These are phyloP conservation scores for Temnothorax ravouxi DNA, from an alignment of 2,888 invertebrate species.

Conservation along the genomic window DNA sequence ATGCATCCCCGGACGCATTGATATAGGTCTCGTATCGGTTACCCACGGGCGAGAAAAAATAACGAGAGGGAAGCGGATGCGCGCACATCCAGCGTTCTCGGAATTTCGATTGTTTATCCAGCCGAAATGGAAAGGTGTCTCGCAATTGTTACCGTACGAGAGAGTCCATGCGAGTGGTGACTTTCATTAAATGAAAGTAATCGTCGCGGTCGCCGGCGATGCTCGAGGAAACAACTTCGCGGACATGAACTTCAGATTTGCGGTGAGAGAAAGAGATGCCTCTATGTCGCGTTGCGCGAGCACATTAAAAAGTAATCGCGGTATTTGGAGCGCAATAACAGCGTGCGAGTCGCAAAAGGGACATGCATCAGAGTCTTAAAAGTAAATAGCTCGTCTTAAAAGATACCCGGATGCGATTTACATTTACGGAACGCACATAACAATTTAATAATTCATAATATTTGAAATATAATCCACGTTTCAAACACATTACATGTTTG, in stretches of 20 bases:
- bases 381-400: background rate
- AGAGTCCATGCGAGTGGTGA: slow-evolving; percentile 43
- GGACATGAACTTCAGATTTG: slow-evolving; percentile 41
- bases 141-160: slow-evolving; percentile 41
- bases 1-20: slow-evolving; percentile 60
- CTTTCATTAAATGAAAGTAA: slow-evolving; percentile 45
- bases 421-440: background rate
- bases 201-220: background rate
- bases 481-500: background rate
- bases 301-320: slow-evolving; percentile 19
- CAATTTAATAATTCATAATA: background rate
- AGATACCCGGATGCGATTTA: background rate
- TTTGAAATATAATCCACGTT: background rate
- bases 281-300: background rate
- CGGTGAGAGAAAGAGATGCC: slow-evolving; percentile 8
- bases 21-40: slow-evolving; percentile 58
- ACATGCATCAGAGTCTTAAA: background rate
- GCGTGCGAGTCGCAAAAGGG: background rate
- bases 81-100: slow-evolving; percentile 41
- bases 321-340: slow-evolving; percentile 16
- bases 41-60: slow-evolving; percentile 43
- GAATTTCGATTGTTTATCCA: slow-evolving; percentile 64
- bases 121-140: slow-evolving; percentile 61
- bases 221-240: background rate
- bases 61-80: slow-evolving; percentile 51